Base-by-base conservation (phyloP, 2,113 vertebrate genomes). In the Tychaedon coryphoeus region DNA sequence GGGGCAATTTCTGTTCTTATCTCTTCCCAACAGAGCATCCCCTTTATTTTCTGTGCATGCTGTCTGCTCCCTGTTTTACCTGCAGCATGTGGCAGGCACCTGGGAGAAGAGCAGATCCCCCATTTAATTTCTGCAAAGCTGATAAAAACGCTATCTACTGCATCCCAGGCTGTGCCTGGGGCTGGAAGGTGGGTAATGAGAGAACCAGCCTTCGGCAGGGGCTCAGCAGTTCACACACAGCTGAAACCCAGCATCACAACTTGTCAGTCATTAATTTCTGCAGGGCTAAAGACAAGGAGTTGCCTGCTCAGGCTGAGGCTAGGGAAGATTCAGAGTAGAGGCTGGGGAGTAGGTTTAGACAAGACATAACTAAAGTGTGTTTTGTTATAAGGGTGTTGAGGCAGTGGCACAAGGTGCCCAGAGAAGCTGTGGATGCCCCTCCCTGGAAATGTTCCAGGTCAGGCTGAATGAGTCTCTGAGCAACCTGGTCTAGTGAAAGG, bases 181-280 rank as follows among this genome's bases (percentile, higher is more conserved):
- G 48, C 65, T 75, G 65, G 31, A 56, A 81, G 29, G 17, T 60
- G 48, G 14, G 54, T 92, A 78, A 75, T 1, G 5, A 76, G 50
- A 56, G 42, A 84, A 24, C 18, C 54, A 73, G 43, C 43, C 19
- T 65, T 78, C 71, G 65, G 48, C 53, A 88, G 38, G 24, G 40
- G 25, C 61, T 91, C 85, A 64, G 81, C 45, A 54, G 13, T 45
- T 87, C 81, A 34, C 36, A 36, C 6, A 2, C 3, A 42, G 40
- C 56, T 78, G 57, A 60, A 24, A 24, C 0, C 7, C 34, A 64
- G 29, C 13, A 2, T 56, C 0, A 0, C 19, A 76, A 58, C 58
- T 19, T 71, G 51, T 56, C 75, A 38, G 26, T 56, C 48, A 47
- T 51, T 72, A 31, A 53, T 72, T 90, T 69, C 62, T 48, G 31